Base-by-base conservation (phyloP, 1,140 invertebrate species). In the Drosophila repleta region DNA sequence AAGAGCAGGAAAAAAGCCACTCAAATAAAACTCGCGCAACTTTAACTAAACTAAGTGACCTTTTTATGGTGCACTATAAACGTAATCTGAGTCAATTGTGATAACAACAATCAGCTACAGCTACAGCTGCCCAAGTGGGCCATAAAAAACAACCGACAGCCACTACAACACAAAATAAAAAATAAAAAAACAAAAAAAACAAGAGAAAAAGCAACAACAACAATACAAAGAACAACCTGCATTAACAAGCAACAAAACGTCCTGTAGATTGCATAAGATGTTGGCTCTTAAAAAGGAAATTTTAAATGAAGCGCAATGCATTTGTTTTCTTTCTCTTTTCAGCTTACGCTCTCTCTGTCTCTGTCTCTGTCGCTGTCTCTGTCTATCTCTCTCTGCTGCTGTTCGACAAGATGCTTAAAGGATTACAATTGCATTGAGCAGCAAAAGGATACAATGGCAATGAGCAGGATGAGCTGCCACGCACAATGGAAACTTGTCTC, bases 301-400 rank as follows among this genome's bases (percentile, higher is more conserved):
- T 81, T 81, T 81, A 81, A 81, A 81, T 81, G 78, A 81, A 81
- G 78, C 78, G 78, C 77, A 80, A 72, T 79, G 77, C 77, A 79
- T 80, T 79, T 76, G 66, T 76, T 71, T 61, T 61, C 18, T 24
- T 17, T 0, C 5, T 20, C 6, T 46, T 20, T 43, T 17, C 39
- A 5, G 10, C 45, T 10, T 10, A 0, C 8, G 13, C 26, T 26
- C 11, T 11, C 10, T 1, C 37, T 13, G 6, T 2, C 13, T n/a
- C 17, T n/a, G n/a, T n/a, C n/a, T n/a, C n/a, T n/a, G n/a, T n/a
- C n/a, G n/a, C n/a, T n/a, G n/a, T 13, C 17, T 26, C 8, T 18
- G 0, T 8, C 10, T 17, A 13, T 29, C 29, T 61, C 29, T 37
- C 5, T 24, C 8, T 39, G 29, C 13, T 18, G 15, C 37, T 65